These are phyloP conservation scores for Chironomus tepperi DNA, from an alignment of 1,140 invertebrate genomes.

Conservation along the genomic window DNA sequence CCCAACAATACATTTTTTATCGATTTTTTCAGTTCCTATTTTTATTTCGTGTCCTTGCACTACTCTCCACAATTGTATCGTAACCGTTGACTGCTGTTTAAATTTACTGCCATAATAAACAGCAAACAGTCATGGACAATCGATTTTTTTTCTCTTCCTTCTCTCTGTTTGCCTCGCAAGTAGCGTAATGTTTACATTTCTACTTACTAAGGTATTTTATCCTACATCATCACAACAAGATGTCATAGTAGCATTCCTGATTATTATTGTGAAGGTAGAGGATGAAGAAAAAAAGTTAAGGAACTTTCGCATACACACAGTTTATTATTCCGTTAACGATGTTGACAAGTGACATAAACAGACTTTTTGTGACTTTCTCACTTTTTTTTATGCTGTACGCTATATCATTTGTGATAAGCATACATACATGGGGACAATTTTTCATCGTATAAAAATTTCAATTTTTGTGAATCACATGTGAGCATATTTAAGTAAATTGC, in stretches of 20 bases:
- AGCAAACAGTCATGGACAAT: slow-evolving; percentile 16
- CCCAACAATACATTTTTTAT: background rate
- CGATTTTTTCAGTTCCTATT: background rate
- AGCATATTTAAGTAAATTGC: too few species aligned
- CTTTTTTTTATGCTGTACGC: background rate
- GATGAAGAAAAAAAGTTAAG: too few species aligned
- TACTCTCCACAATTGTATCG: background rate
- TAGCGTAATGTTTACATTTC: background rate
- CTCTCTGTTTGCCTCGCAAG: too few species aligned
- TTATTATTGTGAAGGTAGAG: background rate
- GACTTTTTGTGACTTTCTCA: background rate
- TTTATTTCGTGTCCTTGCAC: background rate
- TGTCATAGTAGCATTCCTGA: background rate
- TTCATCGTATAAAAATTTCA: too few species aligned
- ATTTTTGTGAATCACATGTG: too few species aligned
- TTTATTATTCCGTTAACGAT: background rate
- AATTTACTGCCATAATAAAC: background rate
- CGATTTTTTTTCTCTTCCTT: background rate
- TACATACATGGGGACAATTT: too few species aligned
- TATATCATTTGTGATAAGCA: too few species aligned
- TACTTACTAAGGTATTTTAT: background rate
- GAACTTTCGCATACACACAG: background rate
- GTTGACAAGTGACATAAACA: background rate
- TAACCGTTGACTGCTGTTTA: background rate
- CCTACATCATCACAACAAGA: background rate